Base-by-base conservation (phyloP, 2,888 invertebrate species). In the Brenthis hecate region DNA sequence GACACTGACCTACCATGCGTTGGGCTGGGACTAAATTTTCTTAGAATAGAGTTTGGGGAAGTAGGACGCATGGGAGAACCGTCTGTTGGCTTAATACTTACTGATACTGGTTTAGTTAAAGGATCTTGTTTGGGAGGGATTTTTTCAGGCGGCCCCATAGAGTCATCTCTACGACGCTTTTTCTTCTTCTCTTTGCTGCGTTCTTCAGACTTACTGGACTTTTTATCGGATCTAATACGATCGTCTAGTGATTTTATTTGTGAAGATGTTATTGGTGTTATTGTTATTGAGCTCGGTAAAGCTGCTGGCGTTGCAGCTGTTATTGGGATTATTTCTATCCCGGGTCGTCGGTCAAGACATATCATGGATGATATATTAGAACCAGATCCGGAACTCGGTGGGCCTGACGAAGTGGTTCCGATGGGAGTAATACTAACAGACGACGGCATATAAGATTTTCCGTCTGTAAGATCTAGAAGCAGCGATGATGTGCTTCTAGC, bases 301-400 rank as follows among this genome's bases (percentile, higher is more conserved):
- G 94, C 93, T 8, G 95, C 93, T 6, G 95, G 94, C 0, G 95
- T 87, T 11, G 95, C 88, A 14, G 95, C 93, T 2, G 95, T 92
- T 71, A 97, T 94, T 0, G 98, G 97, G 77, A 98, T 97, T 61
- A 98, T 97, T 87, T 98, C 98, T 72, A 98, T 97, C 2, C 96
- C 96, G 0, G 96, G 95, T 43, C 96, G 90, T 68, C 95, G 93
- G 75, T 96, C 96, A 56, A 96, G 85, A 69, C 94, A 94, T 50
- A 95, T 82, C 83, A 95, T 94, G 13, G 95, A 94, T 47, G 94
- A 94, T 23, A 94, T 84, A 73, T 88, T 93, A n/a, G 89, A 81
- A 14, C 92, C 89, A 1, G 95, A 94, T 3, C 95, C 94, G n/a
- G 95, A 94, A 76, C 94, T 94, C 28, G 95, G 94, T 56, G 95